These are phyloP conservation scores for Drosophila insularis DNA, from an alignment of 1,140 invertebrate species.

Conservation along the genomic window DNA sequence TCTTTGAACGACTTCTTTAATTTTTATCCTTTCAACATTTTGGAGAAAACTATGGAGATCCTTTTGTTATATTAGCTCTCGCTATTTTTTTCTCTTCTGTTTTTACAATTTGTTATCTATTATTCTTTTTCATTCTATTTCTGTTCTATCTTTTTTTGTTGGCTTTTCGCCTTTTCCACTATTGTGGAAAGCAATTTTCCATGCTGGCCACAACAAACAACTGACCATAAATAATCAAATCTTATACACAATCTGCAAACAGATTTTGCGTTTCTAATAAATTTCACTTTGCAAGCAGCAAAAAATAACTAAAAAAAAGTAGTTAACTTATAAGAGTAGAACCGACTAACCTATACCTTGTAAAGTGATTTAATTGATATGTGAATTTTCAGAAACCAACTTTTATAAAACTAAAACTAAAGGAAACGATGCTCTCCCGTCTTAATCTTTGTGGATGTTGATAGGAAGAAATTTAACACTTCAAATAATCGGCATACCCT, in stretches of 20 bases:
- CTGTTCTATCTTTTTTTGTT: not conserved
- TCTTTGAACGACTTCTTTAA: not conserved
- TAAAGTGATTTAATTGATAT: no score
- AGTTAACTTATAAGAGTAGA: no score
- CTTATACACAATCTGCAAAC: conserved; percentile 77
- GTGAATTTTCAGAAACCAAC: no score
- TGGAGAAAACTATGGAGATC: not conserved
- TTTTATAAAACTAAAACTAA: no score
- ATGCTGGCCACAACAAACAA: conserved; percentile 52
- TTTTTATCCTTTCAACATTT: not conserved
- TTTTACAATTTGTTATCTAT: conserved; percentile 16
- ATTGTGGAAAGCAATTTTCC: conserved; percentile 51
- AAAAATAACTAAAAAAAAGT: conserved; percentile 28
- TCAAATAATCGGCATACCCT: not conserved
- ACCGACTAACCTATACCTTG: not conserved
- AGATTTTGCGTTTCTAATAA: conserved; percentile 80
- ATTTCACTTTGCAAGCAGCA: conserved; percentile 71
- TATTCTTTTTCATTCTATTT: conserved; percentile 4
- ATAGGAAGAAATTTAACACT: no score
- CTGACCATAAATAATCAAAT: conserved; percentile 79
- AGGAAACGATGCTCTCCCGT: no score
- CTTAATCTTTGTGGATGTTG: no score
- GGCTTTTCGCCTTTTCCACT: conserved; percentile 1
- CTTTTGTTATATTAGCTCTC: not conserved
- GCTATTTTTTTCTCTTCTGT: not conserved